Evolutionary conservation across 2,113 vertebrate genomes (phyloP), one percentile per base, ranked within the genome.

Genomic region (Opisthocomus hoazin): DNA sequence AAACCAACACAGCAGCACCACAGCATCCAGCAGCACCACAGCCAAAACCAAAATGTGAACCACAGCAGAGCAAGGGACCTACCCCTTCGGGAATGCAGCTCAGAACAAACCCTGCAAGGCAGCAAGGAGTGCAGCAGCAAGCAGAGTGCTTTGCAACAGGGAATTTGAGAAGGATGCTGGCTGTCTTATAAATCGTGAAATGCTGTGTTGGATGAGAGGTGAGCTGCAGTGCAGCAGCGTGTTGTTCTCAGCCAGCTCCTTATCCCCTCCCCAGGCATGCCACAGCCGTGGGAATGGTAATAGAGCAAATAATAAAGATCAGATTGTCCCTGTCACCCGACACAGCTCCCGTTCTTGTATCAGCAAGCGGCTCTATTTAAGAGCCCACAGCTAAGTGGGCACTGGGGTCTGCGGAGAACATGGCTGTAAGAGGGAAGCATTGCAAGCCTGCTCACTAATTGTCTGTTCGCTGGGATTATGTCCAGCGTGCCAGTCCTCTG

Each of bases 151-250:
- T 15, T 13, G 29, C 64, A 39, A 10, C 20, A 56, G 66, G 41
- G 43, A 50, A 34, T 37, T 4, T 84, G 83, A 54, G 30, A 17
- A 83, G 58, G 68, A 34, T 69, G 10, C 23, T 6, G 56, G 7
- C 48, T 74, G 37, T 3, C 7, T 73, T 39, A 17, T 60, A 63
- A 84, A 84, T 23, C 2, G 5, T 17, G 65, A 68, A 41, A 30
- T 30, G 85, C 93, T 88, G 90, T 0, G 0, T 21, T 66, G 65
- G 88, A 24, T 51, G 75, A 73, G 87, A 73, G 75, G 86, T 13
- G 50, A 95, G 86, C 94, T 88, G 94, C 96, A 88, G 83, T 83
- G 94, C 92, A 91, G 94, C 84, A 76, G 32, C 0, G 0, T 10
- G 39, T 8, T 46, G 51, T 0, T 10, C 82, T 36, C 79, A 77